Conservation (phyloP, 2,888 invertebrate species). For the Tridacna gigas region DNA sequence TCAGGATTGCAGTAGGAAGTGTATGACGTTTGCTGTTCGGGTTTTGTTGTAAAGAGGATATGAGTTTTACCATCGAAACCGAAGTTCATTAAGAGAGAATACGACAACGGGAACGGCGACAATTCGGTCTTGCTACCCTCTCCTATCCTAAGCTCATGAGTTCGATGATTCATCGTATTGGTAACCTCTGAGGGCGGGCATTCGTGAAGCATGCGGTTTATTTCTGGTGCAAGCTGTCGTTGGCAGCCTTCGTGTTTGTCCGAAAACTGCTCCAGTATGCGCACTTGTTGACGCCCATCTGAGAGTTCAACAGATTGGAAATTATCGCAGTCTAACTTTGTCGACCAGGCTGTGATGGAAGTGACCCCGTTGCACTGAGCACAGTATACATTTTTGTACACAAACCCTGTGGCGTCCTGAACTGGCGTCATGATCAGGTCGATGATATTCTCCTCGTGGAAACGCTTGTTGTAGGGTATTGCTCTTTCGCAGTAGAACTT, state of each 20-base stretch:
- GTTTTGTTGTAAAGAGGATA: slow-evolving; percentile 72
- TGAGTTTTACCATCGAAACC: slow-evolving; percentile 80
- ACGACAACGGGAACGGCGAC: slow-evolving; percentile 72
- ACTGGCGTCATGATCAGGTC: slow-evolving; percentile 72
- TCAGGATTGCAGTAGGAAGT: slow-evolving; percentile 56
- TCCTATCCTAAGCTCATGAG: slow-evolving; percentile 45
- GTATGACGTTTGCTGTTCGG: slow-evolving; percentile 24
- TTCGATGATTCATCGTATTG: slow-evolving; percentile 14
- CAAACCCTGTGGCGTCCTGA: slow-evolving; percentile 70
- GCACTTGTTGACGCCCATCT: slow-evolving; percentile 56
- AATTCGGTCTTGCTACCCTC: slow-evolving; percentile 35
- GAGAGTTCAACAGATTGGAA: slow-evolving; percentile 55
- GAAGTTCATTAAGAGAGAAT: slow-evolving; percentile 80
- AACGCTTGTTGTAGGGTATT: slow-evolving; percentile 4
- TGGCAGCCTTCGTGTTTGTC: slow-evolving; percentile 47
- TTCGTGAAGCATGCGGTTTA: slow-evolving; percentile 51
- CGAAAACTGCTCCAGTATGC: slow-evolving; percentile 49
- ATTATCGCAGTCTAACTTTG: slow-evolving; percentile 67
- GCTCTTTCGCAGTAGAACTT: slow-evolving; percentile 60
- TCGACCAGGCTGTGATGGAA: slow-evolving; percentile 67
- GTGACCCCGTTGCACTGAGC: slow-evolving; percentile 70
- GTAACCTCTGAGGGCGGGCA: slow-evolving; percentile 46
- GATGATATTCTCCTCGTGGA: slow-evolving; percentile 54
- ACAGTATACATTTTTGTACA: slow-evolving; percentile 77
- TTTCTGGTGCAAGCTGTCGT: slow-evolving; percentile 48